Evolutionary conservation across 2,888 invertebrate genomes (phyloP), one percentile per base, ranked within the genome.

Genomic region (Heliconius charithonia): DNA sequence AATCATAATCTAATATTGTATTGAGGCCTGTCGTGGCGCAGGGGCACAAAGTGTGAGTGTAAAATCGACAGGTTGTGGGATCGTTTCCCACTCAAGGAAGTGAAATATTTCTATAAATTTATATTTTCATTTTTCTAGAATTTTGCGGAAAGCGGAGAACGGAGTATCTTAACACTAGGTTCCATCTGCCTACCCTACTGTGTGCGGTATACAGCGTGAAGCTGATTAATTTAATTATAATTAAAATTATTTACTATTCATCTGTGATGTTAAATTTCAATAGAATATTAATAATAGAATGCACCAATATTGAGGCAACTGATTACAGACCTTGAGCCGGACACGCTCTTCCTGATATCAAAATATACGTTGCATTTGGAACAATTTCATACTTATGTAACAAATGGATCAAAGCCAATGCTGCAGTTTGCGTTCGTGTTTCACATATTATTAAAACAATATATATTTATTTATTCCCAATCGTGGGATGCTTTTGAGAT

Each of bases 371-470:
- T 79, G 65, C 77, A 75, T 77, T 75, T 51, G 41, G 74, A 77
- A 77, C 71, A 71, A 75, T 77, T 77, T 76, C 72, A 79, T 79
- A 56, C 63, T 78, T 76, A 78, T 75, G 79, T 69, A 81, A 80
- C 67, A 80, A 79, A 72, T 81, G 79, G 80, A 80, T 79, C 63
- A 75, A 77, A 81, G 81, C 80, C 81, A 81, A 62, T 56, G 74
- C 59, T 65, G 67, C 76, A 69, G 45, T 76, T 73, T 67, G 41
- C 59, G 67, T 73, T 32, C 32, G 32, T 72, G 32, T 41, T 69
- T 69, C 37, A 37, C 37, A 37, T 37, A 37, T 45, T 12, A 16
- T 69, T 37, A 45, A 45, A 25, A 69, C 41, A 69, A 41, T 45
- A 41, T 7, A 7, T 41, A 67, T 25, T 37, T 37, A 67, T 67